Base-by-base conservation (phyloP, 2,113 vertebrate species). In the Scomber japonicus region DNA sequence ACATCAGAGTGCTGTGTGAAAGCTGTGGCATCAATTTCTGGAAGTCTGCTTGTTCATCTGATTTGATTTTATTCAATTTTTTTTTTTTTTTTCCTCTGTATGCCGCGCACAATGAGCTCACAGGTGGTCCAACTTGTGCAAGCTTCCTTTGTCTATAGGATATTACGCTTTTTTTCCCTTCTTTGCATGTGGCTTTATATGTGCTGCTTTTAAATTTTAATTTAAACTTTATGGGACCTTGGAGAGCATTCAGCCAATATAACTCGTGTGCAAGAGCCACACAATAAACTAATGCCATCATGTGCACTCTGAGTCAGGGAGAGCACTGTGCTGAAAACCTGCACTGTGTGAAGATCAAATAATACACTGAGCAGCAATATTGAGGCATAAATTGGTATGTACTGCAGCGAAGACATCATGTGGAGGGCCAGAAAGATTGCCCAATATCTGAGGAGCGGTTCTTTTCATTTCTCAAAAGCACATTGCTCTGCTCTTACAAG, bases 181-280 rank as follows among this genome's bases (percentile, higher is more conserved):
- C 5, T 35, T 64, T 45, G 62, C 40, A 45, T 59, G 55, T n/a
- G 61, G 27, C 56, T 75, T 80, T 54, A 50, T 82, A 78, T 73
- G 24, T 21, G 54, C 53, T 87, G 69, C 69, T 84, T 31, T 66
- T 66, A 54, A 27, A 46, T 57, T 66, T 66, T 40, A 27, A 46
- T 57, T 48, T 78, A 68, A 61, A 80, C 40, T 69, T 65, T 48
- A 78, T 77, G 17, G 65, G 67, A 75, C 64, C 31, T 31, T 21
- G 65, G 83, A 78, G 83, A 75, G 72, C 56, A 51, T 16, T 55
- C 48, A 27, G 71, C 71, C 65, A 49, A 59, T 80, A 57, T 76
- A 50, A 49, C 9, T 57, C 19, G 53, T 35, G 73, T 78, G 67
- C 53, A 55, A 44, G 49, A 76, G 30, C 55, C 79, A 48, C 30